These are phyloP conservation scores for Phrynocephalus versicolor DNA, from an alignment of 2,113 vertebrate genomes.

Conservation along the genomic window DNA sequence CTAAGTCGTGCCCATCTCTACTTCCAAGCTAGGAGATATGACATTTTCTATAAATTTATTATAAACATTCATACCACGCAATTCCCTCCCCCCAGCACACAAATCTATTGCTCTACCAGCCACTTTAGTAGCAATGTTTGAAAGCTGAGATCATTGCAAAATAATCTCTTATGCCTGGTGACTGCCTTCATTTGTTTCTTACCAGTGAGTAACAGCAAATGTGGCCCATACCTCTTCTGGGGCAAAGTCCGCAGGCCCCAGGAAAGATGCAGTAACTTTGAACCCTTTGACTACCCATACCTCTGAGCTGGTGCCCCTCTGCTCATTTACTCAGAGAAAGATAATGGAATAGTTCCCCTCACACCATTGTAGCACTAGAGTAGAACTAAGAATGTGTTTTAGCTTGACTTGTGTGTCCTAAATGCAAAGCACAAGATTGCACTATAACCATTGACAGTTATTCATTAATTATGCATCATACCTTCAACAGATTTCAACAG, in stretches of 20 bases:
- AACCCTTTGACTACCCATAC: background rate
- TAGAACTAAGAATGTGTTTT: background rate
- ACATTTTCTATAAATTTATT: background rate
- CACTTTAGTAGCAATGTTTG: background rate
- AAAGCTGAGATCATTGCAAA: background rate
- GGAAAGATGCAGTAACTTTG: background rate
- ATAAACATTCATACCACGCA: background rate
- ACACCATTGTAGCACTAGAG: background rate
- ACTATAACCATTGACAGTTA: conserved; percentile 41
- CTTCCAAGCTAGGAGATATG: background rate
- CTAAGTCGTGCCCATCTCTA: too few species aligned
- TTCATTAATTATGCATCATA: conserved; percentile 48
- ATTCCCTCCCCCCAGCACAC: background rate
- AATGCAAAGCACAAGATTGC: background rate
- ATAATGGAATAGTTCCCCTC: background rate
- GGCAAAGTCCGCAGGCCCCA: too few species aligned
- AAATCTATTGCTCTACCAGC: background rate
- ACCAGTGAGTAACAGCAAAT: too few species aligned
- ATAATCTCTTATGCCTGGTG: background rate
- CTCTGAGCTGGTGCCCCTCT: background rate
- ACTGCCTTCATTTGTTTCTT: background rate
- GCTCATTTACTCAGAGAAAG: background rate
- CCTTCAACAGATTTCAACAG: conserved; percentile 36
- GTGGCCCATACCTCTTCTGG: too few species aligned
- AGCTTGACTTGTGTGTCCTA: background rate